phyloP scores from a whole-genome alignment of 2,888 invertebrate genomes.

The Athalia circularis region DNA sequence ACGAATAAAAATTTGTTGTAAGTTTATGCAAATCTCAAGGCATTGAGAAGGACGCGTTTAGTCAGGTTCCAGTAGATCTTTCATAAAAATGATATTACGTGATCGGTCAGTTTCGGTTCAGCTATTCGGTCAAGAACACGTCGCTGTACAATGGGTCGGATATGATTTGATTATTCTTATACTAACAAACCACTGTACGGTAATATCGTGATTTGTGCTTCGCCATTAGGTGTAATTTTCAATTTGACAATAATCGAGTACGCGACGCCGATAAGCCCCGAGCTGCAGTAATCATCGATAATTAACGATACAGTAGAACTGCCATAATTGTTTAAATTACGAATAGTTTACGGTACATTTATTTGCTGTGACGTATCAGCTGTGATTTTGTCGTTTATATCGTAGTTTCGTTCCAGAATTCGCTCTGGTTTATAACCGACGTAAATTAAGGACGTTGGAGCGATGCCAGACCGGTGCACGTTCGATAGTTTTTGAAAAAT shows the following conservation, averaged over 20 bases:
- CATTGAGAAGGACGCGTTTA: background rate
- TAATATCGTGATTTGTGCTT: background rate
- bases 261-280: conserved; percentile 6
- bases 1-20: background rate
- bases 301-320: background rate
- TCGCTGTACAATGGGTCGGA: conserved; percentile 2
- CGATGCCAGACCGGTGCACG: background rate
- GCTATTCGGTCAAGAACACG: conserved; percentile 16
- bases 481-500: background rate
- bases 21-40: background rate
- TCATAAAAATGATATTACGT: background rate
- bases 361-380: too few species aligned
- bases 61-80: background rate
- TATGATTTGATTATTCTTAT: conserved; percentile 14
- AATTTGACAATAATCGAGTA: background rate
- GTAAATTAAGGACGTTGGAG: too few species aligned
- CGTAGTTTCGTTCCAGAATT: too few species aligned
- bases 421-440: too few species aligned
- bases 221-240: background rate
- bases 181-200: conserved; percentile 21
- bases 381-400: too few species aligned
- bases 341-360: too few species aligned
- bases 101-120: conserved; percentile 23
- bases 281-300: background rate
- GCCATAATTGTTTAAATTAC: background rate